Conservation (phyloP, 2,113 vertebrate genomes). For the Athene cunicularia region DNA sequence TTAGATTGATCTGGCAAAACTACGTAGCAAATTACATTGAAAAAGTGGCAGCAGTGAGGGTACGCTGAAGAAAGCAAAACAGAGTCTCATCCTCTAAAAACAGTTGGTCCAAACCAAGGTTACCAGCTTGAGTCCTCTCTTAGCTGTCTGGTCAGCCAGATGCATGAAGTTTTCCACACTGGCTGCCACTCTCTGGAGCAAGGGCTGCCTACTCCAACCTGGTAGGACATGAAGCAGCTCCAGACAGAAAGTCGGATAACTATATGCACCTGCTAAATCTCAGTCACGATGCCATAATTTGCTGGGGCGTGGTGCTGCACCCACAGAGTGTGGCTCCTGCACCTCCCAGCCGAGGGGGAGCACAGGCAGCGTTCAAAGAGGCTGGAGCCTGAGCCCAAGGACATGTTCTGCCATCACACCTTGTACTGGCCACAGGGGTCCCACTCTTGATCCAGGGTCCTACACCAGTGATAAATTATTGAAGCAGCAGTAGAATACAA, state of each 20-base stretch:
- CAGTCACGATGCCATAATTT: neutral
- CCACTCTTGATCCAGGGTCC: neutral
- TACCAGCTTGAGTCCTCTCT: neutral
- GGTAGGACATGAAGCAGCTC: neutral
- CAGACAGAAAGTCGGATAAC: neutral
- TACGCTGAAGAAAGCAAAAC: neutral
- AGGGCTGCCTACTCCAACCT: neutral
- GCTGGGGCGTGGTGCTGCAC: neutral
- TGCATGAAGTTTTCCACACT: neutral
- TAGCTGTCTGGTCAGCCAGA: neutral
- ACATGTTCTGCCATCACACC: neutral
- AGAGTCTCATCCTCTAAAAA: neutral
- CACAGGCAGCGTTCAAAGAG: accelerated
- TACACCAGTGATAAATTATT: neutral
- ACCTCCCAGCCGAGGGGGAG: neutral
- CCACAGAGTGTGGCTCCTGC: neutral
- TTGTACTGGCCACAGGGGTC: neutral
- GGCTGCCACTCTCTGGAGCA: accelerated
- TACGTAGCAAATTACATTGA: neutral
- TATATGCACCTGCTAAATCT: accelerated
- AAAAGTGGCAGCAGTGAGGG: neutral
- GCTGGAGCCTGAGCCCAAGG: neutral
- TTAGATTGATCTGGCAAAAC: conserved; percentile 20
- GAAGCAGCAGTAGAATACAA: neutral
- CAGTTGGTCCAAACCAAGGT: neutral